A percentile compares a stretch with the other conserved stretches of the same genome.
These are phyloP conservation scores for Saturnia japonica DNA, from an alignment of 2,888 invertebrate species.

Conservation along the genomic window DNA sequence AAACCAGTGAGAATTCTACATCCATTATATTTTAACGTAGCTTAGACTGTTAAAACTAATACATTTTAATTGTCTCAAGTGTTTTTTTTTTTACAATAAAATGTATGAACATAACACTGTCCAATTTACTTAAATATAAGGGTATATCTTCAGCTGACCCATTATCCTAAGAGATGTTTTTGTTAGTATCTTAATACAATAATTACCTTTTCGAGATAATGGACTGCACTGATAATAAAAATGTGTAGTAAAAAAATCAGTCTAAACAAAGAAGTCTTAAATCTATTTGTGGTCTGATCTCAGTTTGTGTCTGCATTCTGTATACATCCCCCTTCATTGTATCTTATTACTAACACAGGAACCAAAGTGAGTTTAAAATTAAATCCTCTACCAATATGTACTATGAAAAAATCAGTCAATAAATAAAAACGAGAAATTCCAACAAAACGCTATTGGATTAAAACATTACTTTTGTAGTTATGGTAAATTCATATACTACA, in stretches of 20 bases:
- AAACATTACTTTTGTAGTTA: background rate
- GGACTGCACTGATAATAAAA: constrained; percentile 30
- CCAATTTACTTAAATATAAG: constrained; percentile 46
- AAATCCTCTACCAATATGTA: constrained; percentile 35
- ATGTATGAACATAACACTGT: constrained; percentile 54
- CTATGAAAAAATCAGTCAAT: constrained; percentile 48
- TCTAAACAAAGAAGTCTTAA: constrained; percentile 62
- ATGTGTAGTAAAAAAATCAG: constrained; percentile 66
- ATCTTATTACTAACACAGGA: constrained; percentile 62
- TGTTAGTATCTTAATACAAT: background rate
- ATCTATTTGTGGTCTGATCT: constrained; percentile 49
- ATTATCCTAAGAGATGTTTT: constrained; percentile 32
- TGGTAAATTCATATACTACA: background rate
- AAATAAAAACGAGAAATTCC: constrained; percentile 40
- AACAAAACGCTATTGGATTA: constrained; percentile 32
- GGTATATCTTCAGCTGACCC: constrained; percentile 32
- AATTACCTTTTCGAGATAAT: constrained; percentile 13
- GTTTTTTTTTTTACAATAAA: constrained; percentile 58
- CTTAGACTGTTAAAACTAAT: constrained; percentile 73
- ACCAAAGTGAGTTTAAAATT: constrained; percentile 47
- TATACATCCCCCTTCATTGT: constrained; percentile 40
- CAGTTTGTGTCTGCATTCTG: constrained; percentile 43
- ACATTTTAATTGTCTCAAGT: constrained; percentile 58
- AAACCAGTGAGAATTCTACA: constrained; percentile 70
- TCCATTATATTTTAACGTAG: constrained; percentile 79